phyloP scores from a whole-genome alignment of 1,140 invertebrate genomes.

The Chrysoperla carnea region DNA sequence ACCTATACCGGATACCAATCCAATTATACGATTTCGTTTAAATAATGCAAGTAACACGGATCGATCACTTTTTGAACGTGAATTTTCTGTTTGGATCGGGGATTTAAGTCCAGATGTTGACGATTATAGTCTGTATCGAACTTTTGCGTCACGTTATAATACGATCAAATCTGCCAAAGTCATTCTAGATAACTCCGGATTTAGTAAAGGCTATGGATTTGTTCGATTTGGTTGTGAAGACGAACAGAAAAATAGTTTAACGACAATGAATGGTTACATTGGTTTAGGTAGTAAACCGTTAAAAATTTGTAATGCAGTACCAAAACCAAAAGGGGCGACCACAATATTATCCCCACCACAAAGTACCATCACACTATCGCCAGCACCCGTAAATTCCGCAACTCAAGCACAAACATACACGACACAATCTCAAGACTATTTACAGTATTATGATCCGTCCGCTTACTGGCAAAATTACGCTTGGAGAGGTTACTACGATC shows the following conservation, averaged over 20 bases:
- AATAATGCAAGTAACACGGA: constrained; percentile 78
- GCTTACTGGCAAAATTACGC: constrained; percentile 56
- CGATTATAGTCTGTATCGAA: constrained; percentile 83
- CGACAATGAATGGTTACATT: constrained; percentile 74
- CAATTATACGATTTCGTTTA: constrained; percentile 69
- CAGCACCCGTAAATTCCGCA: constrained; percentile 15
- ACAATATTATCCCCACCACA: constrained; percentile 15
- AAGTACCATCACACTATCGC: constrained; percentile 15
- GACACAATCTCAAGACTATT: constrained; percentile 27
- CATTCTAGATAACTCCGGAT: constrained; percentile 70
- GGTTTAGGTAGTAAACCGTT: constrained; percentile 68
- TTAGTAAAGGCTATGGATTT: constrained; percentile 94
- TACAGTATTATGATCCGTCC: constrained; percentile 51
- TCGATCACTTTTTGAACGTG: constrained; percentile 53
- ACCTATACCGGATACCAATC: constrained; percentile 68
- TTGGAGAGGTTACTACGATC: constrained; percentile 31
- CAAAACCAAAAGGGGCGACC: constrained; percentile 46
- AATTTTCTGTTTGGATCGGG: constrained; percentile 90
- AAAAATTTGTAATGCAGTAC: constrained; percentile 81
- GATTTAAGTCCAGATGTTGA: constrained; percentile 91
- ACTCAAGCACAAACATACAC: constrained; percentile 17
- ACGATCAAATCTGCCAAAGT: constrained; percentile 93
- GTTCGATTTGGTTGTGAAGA: constrained; percentile 86
- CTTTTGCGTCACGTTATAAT: constrained; percentile 80
- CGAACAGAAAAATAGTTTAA: constrained; percentile 82